phyloP scores from a whole-genome alignment of 1,140 invertebrate genomes.

The Caenorhabditis latens region DNA sequence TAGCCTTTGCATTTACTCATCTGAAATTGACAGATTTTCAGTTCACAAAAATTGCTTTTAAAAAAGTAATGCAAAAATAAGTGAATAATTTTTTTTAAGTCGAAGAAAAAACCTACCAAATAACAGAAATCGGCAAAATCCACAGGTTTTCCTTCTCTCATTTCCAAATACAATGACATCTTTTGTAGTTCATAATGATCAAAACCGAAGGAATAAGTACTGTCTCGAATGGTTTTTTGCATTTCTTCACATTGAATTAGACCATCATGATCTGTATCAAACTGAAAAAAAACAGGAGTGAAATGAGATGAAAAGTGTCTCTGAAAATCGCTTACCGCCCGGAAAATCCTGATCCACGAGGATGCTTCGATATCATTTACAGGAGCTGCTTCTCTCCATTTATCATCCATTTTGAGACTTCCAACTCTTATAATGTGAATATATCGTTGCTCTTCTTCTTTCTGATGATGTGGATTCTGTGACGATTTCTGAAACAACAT shows the following conservation, averaged over 20 bases:
- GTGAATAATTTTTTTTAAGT: not conserved
- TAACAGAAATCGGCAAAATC: conserved; percentile 69
- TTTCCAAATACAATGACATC: conserved; percentile 61
- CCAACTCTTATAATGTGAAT: conserved; percentile 32
- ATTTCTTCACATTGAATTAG: conserved; percentile 65
- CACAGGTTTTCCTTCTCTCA: conserved; percentile 65
- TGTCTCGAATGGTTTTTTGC: conserved; percentile 63
- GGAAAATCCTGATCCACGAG: conserved; percentile 63
- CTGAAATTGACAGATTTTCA: conserved; percentile 23
- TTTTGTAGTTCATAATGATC: conserved; percentile 58
- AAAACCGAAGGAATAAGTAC: conserved; percentile 62
- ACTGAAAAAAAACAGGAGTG: conserved; percentile 45
- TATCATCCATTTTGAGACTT: conserved; percentile 40
- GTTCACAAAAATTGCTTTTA: not conserved
- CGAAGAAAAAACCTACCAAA: conserved; percentile 47
- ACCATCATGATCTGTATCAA: conserved; percentile 66
- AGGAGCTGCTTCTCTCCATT: conserved; percentile 47
- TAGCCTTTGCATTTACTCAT: conserved; percentile 65
- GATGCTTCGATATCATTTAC: conserved; percentile 55
- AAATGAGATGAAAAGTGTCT: not conserved
- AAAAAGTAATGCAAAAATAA: no score
- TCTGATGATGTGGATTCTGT: not conserved
- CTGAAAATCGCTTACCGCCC: conserved; percentile 46
- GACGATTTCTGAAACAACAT: conserved; percentile 40
- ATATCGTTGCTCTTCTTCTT: conserved; percentile 8